Evolutionary conservation across 2,888 invertebrate species (phyloP).

Genomic region (Neria commutata): DNA sequence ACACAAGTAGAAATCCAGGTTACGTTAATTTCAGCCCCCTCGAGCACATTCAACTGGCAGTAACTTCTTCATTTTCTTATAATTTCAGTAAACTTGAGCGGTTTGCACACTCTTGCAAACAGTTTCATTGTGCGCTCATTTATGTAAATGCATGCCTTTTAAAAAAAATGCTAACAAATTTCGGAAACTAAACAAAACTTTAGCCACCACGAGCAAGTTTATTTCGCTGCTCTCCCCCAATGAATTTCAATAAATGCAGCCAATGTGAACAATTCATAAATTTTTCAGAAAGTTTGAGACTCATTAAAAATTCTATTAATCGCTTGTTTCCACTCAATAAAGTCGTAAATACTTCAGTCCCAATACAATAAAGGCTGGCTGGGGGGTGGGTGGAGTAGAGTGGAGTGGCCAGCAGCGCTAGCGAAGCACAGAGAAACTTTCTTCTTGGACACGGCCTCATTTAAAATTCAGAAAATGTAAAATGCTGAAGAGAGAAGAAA

Average conservation of each 20-base stretch:
- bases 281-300: slow-evolving; percentile 8
- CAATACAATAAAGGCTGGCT: background rate
- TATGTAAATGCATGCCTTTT: background rate
- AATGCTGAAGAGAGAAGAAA: background rate
- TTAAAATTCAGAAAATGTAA: background rate
- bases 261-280: background rate
- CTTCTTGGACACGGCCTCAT: background rate
- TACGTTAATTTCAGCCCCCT: no score
- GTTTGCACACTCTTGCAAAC: background rate
- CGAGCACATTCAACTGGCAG: no score
- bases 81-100: no score
- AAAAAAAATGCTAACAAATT: no score
- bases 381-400: no score
- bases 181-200: no score
- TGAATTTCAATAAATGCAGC: background rate
- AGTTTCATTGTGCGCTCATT: background rate
- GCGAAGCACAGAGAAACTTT: no score
- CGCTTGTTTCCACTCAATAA: slow-evolving; percentile 28
- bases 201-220: no score
- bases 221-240: background rate
- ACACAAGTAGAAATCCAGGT: no score
- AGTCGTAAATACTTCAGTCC: slow-evolving; percentile 16
- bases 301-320: slow-evolving; percentile 34
- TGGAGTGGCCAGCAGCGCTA: no score
- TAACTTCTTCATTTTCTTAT: no score